Evolutionary conservation across 2,888 invertebrate genomes (phyloP).

Genomic region (Melolontha melolontha): DNA sequence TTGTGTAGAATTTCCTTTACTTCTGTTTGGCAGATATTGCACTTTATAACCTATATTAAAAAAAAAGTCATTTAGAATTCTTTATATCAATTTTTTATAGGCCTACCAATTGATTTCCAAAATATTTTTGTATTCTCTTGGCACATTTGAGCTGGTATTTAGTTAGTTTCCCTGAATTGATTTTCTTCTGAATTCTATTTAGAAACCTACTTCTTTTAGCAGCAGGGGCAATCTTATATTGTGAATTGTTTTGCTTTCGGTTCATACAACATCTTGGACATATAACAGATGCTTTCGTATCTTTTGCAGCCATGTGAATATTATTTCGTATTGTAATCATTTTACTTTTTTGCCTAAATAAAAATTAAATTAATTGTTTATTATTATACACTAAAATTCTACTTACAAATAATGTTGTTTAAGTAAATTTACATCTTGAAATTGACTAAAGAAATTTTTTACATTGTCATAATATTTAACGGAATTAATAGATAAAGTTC

Average conservation of each 20-base stretch:
- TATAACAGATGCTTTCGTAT: conserved; percentile 43
- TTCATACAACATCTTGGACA: conserved; percentile 53
- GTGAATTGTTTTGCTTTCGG: conserved; percentile 44
- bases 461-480: conserved; percentile 48
- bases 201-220: conserved; percentile 47
- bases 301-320: conserved; percentile 44
- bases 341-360: conserved; percentile 45
- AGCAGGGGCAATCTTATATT: conserved; percentile 46
- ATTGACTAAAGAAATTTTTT: conserved; percentile 6
- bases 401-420: conserved; percentile 51
- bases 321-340: conserved; percentile 46
- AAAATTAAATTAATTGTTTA: conserved; percentile 18
- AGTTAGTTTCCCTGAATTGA: conserved; percentile 44
- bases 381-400: not conserved
- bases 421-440: conserved; percentile 31
- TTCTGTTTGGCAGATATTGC: conserved; percentile 33
- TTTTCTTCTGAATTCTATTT: conserved; percentile 48
- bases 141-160: conserved; percentile 49
- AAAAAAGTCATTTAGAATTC: not conserved
- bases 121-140: conserved; percentile 40
- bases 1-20: conserved; percentile 7
- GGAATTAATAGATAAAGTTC: conserved; percentile 43
- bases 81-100: not conserved
- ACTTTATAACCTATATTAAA: conserved; percentile 31
- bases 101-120: conserved; percentile 48